These are phyloP conservation scores for Brachycybe producta DNA, from an alignment of 2,888 invertebrate genomes.

Conservation along the genomic window DNA sequence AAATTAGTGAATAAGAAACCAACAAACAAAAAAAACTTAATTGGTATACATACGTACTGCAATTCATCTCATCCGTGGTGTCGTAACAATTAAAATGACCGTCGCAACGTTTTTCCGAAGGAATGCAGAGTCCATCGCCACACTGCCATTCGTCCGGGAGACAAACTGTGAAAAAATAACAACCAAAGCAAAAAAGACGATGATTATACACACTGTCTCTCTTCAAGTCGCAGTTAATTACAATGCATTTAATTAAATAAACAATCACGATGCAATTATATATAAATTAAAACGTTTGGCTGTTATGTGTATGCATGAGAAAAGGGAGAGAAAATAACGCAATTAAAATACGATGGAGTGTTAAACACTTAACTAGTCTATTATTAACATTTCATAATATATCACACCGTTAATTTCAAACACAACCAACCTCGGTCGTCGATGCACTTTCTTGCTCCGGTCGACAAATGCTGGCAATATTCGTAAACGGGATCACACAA, in stretches of 20 bases:
- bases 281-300: too few species aligned
- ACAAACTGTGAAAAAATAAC: conserved; percentile 42
- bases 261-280: too few species aligned
- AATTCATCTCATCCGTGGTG: conserved; percentile 57
- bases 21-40: too few species aligned
- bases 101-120: conserved; percentile 50
- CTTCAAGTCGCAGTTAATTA: too few species aligned
- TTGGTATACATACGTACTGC: conserved; percentile 52
- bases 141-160: conserved; percentile 54
- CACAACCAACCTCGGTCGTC: conserved; percentile 21
- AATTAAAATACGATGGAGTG: too few species aligned
- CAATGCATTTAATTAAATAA: too few species aligned
- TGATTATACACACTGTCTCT: too few species aligned
- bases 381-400: too few species aligned
- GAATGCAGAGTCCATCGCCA: conserved; percentile 55
- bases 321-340: too few species aligned
- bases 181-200: not conserved
- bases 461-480: conserved; percentile 48
- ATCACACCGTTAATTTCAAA: too few species aligned
- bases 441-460: conserved; percentile 34
- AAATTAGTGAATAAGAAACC: not conserved
- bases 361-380: too few species aligned
- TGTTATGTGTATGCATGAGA: too few species aligned
- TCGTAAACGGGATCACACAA: conserved; percentile 49
- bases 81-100: conserved; percentile 60